Base-by-base conservation (phyloP, 2,888 invertebrate genomes). In the Chrysopilus asiliformis region DNA sequence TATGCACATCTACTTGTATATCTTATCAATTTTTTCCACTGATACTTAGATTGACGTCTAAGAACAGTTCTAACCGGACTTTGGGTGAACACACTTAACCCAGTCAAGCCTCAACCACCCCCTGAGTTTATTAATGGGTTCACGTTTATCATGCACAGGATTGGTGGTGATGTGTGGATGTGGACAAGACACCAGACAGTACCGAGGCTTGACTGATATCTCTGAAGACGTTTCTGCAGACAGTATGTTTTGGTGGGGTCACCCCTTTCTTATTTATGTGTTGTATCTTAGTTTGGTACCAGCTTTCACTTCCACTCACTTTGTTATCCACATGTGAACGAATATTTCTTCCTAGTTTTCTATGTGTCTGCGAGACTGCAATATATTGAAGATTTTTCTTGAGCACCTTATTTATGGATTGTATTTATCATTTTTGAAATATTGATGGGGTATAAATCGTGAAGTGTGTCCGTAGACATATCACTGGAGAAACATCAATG, bases 371-470 rank as follows among this genome's bases (percentile, higher is more conserved):
- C 26, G 22, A 22, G 22, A 22, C 10, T 22, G 22, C 10, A 10
- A 22, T 22, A 22, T 22, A 42, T 39, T 37, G 32, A 36, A 40
- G 38, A 42, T 42, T 40, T 42, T 42, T 39, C 38, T 46, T 47
- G 45, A 44, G 47, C 48, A 47, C 48, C 48, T 48, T 48, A 48
- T 48, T 48, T 48, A 48, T 48, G 47, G 48, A 48, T 47, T 48
- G 45, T 48, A 48, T 48, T 48, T 48, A 48, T 48, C 48, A 48
- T 48, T 47, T 48, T 48, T 48, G 47, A 48, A 47, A 48, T 46
- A 48, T 48, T 48, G 48, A 48, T 47, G 41, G 47, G 45, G 46
- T 46, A 47, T 47, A 46, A 47, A 47, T 47, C 45, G 40, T 44
- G 37, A 46, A 44, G 42, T 43, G 39, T 46, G 38, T 29, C 38